Conservation (phyloP, 2,113 vertebrate genomes). For the Deroptyus accipitrinus region DNA sequence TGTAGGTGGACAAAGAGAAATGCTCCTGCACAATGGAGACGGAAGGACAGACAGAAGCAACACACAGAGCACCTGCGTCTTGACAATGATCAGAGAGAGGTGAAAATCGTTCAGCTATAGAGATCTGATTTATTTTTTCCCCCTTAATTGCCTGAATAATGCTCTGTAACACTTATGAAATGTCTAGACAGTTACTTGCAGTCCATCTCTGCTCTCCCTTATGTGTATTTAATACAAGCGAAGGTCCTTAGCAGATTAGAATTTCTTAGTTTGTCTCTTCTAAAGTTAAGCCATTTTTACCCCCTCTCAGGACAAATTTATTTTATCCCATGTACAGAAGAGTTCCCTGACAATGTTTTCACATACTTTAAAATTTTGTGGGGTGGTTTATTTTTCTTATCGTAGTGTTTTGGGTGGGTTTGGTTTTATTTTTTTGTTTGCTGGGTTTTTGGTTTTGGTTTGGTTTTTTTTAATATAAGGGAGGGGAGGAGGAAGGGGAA, state of each 20-base stretch:
- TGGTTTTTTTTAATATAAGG: background rate
- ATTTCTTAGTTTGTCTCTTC: background rate
- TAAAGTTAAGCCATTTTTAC: background rate
- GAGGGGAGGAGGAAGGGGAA: background rate
- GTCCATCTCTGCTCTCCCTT: background rate
- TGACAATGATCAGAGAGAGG: constrained; percentile 98
- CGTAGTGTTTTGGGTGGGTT: background rate
- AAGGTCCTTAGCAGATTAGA: background rate
- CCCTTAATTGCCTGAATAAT: background rate
- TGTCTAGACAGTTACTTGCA: background rate
- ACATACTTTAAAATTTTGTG: background rate
- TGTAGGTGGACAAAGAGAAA: constrained; percentile 95
- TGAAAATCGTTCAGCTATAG: constrained; percentile 59
- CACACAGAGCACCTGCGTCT: constrained; percentile 94
- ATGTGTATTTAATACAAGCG: background rate
- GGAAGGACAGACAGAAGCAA: constrained; percentile 94
- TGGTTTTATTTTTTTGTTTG: background rate
- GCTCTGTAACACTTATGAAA: background rate
- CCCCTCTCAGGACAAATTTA: background rate
- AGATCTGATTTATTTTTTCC: background rate
- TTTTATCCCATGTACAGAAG: background rate
- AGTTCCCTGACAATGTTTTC: background rate
- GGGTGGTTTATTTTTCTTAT: background rate
- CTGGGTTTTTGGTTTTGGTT: background rate
- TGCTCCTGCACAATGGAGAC: constrained; percentile 94